Evolutionary conservation across 2,113 vertebrate genomes (phyloP), one percentile per base, ranked within the genome.

Genomic region (Cephalopholis sonnerati): DNA sequence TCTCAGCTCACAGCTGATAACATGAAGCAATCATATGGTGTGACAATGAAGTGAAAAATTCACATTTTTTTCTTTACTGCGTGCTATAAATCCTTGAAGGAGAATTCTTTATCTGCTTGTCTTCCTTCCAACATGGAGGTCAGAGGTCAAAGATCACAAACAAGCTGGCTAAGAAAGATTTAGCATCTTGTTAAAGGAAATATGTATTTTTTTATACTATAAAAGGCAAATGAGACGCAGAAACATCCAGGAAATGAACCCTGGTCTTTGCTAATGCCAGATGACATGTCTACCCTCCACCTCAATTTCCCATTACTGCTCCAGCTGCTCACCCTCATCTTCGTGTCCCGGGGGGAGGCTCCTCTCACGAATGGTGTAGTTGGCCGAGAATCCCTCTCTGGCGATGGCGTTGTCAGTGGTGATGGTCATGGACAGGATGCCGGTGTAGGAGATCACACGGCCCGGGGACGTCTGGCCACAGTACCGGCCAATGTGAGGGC

Each of bases 401-500:
- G 98, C 96, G 75, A 99, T 99, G 29, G 98, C 98, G 48, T 93
- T 99, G 95, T 99, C 98, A 0, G 98, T 98, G 78, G 97, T 98
- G 94, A 99, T 98, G 82, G 96, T 97, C 96, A 99, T 96, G 59
- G 98, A 97, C 62, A 99, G 95, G 83, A 99, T 97, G 67, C 98
- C 98, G 0, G 98, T 99, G 50, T 97, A 97, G 87, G 98, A 97
- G 36, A 96, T 95, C 69, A 99, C 96, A 4, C 96, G 96, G 22
- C 97, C 98, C 2, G 98, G 98, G 3, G 97, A 97, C 69, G 96
- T 96, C 90, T 97, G 97, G 62, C 98, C 98, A 75, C 98, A 99
- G 83, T 97, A 99, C 32, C 98, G 96, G 11, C 98, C 98, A 5
- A 99, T 97, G 91, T 99, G 96, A 5, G 98, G 97, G 2, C 98